Conservation (phyloP, 2,113 vertebrate species). For the Pollimyrus isidori region DNA sequence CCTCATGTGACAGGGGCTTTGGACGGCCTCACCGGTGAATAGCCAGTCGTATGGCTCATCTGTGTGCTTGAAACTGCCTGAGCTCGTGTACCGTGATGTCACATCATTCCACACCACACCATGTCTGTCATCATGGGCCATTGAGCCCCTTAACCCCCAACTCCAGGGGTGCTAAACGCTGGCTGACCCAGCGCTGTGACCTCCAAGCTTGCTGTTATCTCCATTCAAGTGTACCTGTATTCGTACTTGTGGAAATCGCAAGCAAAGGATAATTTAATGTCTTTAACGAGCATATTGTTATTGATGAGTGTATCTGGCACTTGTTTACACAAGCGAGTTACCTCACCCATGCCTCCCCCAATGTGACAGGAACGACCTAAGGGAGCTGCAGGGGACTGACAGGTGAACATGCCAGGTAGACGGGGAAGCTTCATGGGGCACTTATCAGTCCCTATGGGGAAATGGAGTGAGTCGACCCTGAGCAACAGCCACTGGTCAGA, state of each 20-base stretch:
- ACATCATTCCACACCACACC: neutral
- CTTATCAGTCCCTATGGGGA: neutral
- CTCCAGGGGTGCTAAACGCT: neutral
- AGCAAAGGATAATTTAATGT: neutral
- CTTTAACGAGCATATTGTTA: neutral
- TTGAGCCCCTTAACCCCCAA: neutral
- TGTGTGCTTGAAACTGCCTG: neutral
- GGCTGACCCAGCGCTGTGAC: neutral
- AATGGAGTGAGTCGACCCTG: neutral
- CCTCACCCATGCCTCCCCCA: neutral
- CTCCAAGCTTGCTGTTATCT: neutral
- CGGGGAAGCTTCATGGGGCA: neutral
- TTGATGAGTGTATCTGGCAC: neutral
- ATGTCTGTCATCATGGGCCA: neutral
- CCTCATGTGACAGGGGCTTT: neutral
- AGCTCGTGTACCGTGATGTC: neutral
- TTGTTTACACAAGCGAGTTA: neutral
- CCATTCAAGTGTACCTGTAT: neutral
- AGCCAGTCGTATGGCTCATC: neutral
- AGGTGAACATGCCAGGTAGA: neutral
- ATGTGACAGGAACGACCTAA: neutral
- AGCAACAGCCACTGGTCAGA: neutral
- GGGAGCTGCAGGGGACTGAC: neutral
- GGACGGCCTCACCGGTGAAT: neutral
- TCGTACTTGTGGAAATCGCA: neutral